Evolutionary conservation across 2,113 vertebrate species (phyloP), one percentile per base, ranked within the genome.

Genomic region (Trogon surrucura): DNA sequence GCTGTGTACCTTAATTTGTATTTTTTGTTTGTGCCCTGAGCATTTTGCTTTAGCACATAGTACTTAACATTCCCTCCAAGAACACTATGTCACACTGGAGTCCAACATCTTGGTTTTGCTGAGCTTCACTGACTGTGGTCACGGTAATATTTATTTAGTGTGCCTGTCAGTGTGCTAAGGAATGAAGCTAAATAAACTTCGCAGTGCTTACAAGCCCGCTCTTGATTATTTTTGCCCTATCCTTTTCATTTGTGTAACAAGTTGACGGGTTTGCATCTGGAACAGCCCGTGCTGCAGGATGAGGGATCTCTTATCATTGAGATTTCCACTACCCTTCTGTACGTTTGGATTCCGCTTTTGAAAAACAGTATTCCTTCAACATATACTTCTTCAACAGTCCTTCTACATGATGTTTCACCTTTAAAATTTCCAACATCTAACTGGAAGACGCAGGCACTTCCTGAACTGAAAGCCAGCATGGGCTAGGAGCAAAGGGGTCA

Each of bases 161-260:
- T 54, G 77, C 36, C 47, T 87, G 73, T 62, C 96, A 92, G 34
- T 22, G 29, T 60, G 45, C 44, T 81, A 79, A 71, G 69, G 56
- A 89, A 95, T 58, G 21, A 85, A 91, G 69, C 41, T 70, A 86
- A 86, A 78, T n/a, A 74, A 91, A 70, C 57, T 88, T 53, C 34
- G 22, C 30, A 57, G n/a, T 79, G 45, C 67, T 86, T 54, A 53
- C 50, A 83, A 86, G 73, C 41, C 36, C 4, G 0, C 41, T 50
- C 50, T 27, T 27, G 60, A 77, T 73, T 92, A 62, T 69, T 94
- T 96, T 80, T 84, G n/a, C 9, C 13, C 58, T 53, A 47, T 41
- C 20, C 45, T 54, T 72, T 69, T 65, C 3, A 45, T 54, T 91
- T 41, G 26, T 80, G 20, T 53, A 62, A 69, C 30, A 54, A 73